Evolutionary conservation across 2,113 vertebrate genomes (phyloP).

Genomic region (Semicossyphus pulcher): DNA sequence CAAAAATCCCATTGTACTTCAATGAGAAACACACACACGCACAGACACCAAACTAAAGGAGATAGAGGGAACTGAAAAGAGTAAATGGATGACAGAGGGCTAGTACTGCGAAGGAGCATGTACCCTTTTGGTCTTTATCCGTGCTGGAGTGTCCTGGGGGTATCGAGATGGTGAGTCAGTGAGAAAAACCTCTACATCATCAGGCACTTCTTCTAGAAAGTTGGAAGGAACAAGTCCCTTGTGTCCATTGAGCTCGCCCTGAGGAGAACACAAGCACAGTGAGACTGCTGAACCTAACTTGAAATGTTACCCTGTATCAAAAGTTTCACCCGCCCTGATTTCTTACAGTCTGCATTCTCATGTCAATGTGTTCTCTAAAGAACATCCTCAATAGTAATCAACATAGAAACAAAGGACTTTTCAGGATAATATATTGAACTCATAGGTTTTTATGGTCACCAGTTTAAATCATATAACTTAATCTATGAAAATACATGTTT

Average conservation of each 20-base stretch:
- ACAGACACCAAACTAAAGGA: slow-evolving; percentile 76
- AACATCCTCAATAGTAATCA: too few species aligned
- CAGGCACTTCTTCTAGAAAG: slow-evolving; percentile 99
- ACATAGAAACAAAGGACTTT: too few species aligned
- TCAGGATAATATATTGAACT: too few species aligned
- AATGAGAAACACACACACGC: slow-evolving; percentile 72
- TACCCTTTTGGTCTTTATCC: slow-evolving; percentile 98
- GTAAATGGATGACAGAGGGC: slow-evolving; percentile 81
- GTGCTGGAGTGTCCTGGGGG: slow-evolving; percentile 84
- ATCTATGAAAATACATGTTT: too few species aligned
- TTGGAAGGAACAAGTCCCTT: slow-evolving; percentile 98
- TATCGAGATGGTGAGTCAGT: slow-evolving; percentile 90
- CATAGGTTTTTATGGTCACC: too few species aligned
- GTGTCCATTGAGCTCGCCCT: slow-evolving; percentile 98
- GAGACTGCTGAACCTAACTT: slow-evolving; percentile 2
- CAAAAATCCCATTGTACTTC: slow-evolving; percentile 65
- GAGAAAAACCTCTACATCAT: slow-evolving; percentile 96
- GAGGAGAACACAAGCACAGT: slow-evolving; percentile 40
- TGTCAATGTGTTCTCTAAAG: too few species aligned
- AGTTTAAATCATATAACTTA: too few species aligned
- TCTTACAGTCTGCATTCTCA: too few species aligned
- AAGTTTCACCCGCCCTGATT: not conserved
- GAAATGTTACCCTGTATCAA: not conserved
- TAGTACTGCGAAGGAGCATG: slow-evolving; percentile 87
- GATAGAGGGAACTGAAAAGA: slow-evolving; percentile 72